Percentiles rank a stretch among this genome's conserved stretches.
phyloP scores from a whole-genome alignment of 2,888 invertebrate species.

The Lagria hirta region DNA sequence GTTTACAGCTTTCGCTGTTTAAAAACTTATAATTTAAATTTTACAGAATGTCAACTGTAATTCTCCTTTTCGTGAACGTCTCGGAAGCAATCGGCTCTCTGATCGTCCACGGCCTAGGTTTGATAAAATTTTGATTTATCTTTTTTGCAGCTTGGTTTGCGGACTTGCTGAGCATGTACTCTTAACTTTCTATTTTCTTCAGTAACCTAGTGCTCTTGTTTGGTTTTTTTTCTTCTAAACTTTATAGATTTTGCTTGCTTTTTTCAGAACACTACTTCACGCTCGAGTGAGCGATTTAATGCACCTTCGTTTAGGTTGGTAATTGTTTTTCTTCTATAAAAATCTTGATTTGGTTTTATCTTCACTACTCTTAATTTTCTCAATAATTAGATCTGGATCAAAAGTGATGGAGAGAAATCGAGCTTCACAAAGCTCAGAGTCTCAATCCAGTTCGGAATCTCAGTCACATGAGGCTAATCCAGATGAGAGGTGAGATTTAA shows the following conservation, averaged over 20 bases:
- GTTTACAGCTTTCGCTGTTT: too few relatives aligned
- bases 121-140: constrained; percentile 28
- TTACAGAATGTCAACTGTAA: constrained; percentile 65
- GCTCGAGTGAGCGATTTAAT: constrained; percentile 50
- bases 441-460: constrained; percentile 47
- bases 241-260: constrained; percentile 31
- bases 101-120: constrained; percentile 82
- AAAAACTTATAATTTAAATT: constrained; percentile 24
- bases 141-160: constrained; percentile 45
- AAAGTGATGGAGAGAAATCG: constrained; percentile 66
- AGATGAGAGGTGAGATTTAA: constrained; percentile 62
- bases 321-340: constrained; percentile 21
- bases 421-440: constrained; percentile 62
- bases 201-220: constrained; percentile 23
- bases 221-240: constrained; percentile 23
- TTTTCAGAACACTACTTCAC: constrained; percentile 49
- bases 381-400: constrained; percentile 65
- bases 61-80: constrained; percentile 86
- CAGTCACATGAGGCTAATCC: constrained; percentile 57
- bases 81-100: constrained; percentile 84
- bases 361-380: not conserved
- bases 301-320: constrained; percentile 48
- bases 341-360: not conserved
- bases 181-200: too few relatives aligned
- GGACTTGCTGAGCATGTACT: constrained; percentile 37